Base-by-base conservation (phyloP, 2,797 vertebrate genomes). In the Helostoma temminkii region DNA sequence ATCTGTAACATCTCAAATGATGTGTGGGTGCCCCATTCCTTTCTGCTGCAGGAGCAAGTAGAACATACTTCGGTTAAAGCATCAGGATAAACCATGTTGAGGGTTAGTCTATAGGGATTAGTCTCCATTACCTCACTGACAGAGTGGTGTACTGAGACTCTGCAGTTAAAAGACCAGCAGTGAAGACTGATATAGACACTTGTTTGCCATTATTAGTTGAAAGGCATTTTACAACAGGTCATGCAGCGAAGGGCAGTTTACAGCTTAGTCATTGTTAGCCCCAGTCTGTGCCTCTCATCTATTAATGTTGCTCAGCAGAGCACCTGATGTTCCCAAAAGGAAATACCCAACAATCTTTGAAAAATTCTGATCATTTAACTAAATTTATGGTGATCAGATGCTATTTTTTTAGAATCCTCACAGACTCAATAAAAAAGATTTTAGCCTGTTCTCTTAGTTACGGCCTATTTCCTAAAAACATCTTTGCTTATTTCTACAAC, bases 1-100 rank as follows among this genome's bases (percentile, higher is more conserved):
- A 91, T 92, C 90, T 93, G 91, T 74, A 89, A 91, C 74, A 81
- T 89, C 79, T 91, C 89, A 89, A 69, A 74, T 65, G 75, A 85
- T 83, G 74, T 80, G 72, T n/a, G 66, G 66, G 52, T 61, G 53
- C 84, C 58, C 47, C 71, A 55, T 74, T 69, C 46, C 56, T 64
- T 47, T 49, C 42, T 36, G 8, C 64, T 50, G n/a, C 26, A 3
- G 10, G 39, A 70, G 60, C 55, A 42, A 64, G 16, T 52, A 28
- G 68, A 67, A 78, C 46, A 46, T 56, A 55, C 52, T 83, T 63
- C 65, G 66, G 45, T 19, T 43, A 8, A 66, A 66, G 42, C 15
- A 19, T 12, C 19, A 32, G 34, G 58, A 59, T 19, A 37, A 67
- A 41, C 18, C 61, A 56, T 52, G 46, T 26, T 18, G 55, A 62